Conservation (phyloP, 2,113 vertebrate species). For the Nycticryphes semicollaris region DNA sequence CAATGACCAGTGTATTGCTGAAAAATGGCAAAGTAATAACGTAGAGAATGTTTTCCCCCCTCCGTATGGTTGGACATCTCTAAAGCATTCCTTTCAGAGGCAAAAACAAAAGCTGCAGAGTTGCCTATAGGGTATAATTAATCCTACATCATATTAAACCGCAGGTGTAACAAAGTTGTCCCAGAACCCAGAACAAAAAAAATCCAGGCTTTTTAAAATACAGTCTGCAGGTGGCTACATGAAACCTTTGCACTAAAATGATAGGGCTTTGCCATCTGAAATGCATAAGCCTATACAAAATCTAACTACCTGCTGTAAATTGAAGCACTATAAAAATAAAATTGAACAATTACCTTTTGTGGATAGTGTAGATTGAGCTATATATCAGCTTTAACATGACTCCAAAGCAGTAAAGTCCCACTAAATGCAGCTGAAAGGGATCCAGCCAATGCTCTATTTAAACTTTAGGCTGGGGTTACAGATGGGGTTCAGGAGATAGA, state of each 20-base stretch:
- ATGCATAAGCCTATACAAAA: constrained; percentile 20
- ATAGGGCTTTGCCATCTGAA: constrained; percentile 24
- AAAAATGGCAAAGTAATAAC: not conserved
- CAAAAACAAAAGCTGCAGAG: constrained; percentile 21
- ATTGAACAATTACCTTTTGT: constrained; percentile 48
- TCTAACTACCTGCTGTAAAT: constrained; percentile 48
- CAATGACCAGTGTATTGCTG: not conserved
- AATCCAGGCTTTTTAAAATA: not conserved
- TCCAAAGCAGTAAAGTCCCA: constrained; percentile 38
- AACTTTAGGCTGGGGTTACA: not conserved
- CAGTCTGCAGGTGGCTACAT: constrained; percentile 29
- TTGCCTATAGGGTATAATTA: not conserved
- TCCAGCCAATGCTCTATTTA: constrained; percentile 14
- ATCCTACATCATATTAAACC: not conserved
- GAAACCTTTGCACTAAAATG: constrained; percentile 46
- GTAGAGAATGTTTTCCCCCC: not conserved
- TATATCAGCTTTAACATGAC: constrained; percentile 31
- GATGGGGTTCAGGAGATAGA: not conserved
- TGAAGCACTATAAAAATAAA: constrained; percentile 52
- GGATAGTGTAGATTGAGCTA: constrained; percentile 5
- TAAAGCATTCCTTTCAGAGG: constrained; percentile 1
- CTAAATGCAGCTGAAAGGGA: constrained; percentile 11
- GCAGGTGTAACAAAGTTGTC: not conserved
- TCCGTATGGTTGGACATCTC: not conserved
- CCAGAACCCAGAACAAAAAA: not conserved